phyloP scores from a whole-genome alignment of 1,140 invertebrate genomes.

The Ladona fulva region DNA sequence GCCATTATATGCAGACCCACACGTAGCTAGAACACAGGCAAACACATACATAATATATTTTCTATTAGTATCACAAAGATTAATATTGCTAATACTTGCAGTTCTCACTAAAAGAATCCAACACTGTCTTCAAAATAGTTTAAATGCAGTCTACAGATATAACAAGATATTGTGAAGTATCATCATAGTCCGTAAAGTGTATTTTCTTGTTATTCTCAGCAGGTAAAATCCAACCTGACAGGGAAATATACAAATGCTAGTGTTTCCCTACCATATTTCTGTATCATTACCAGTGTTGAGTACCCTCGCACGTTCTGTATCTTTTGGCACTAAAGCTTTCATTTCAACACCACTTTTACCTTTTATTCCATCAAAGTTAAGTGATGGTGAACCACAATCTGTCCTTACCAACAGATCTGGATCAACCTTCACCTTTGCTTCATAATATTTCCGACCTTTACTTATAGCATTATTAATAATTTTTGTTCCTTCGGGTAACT shows the following conservation, averaged over 20 bases:
- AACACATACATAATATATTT: background rate
- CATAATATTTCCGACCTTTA: conserved; percentile 26
- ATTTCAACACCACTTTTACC: conserved; percentile 52
- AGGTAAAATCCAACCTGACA: too few species aligned
- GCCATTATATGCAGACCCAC: background rate
- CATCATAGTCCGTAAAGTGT: too few species aligned
- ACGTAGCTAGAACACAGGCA: background rate
- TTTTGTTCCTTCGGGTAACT: conserved; percentile 14
- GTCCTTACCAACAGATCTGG: conserved; percentile 25
- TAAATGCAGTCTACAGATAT: too few species aligned
- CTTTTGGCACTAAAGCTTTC: conserved; percentile 55
- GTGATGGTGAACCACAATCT: conserved; percentile 33
- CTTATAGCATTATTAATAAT: conserved; percentile 25
- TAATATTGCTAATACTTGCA: background rate
- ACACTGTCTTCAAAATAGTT: background rate
- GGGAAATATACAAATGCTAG: too few species aligned
- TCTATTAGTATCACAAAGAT: background rate
- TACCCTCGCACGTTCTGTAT: conserved; percentile 38
- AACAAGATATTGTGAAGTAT: too few species aligned
- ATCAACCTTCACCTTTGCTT: conserved; percentile 24
- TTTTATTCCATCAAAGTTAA: conserved; percentile 38
- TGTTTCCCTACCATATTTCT: conserved; percentile 57
- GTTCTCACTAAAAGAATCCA: background rate
- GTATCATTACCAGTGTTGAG: conserved; percentile 52
- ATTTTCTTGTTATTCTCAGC: too few species aligned